Conservation (phyloP, 1,140 invertebrate species). For the Brachionus calyciflorus region DNA sequence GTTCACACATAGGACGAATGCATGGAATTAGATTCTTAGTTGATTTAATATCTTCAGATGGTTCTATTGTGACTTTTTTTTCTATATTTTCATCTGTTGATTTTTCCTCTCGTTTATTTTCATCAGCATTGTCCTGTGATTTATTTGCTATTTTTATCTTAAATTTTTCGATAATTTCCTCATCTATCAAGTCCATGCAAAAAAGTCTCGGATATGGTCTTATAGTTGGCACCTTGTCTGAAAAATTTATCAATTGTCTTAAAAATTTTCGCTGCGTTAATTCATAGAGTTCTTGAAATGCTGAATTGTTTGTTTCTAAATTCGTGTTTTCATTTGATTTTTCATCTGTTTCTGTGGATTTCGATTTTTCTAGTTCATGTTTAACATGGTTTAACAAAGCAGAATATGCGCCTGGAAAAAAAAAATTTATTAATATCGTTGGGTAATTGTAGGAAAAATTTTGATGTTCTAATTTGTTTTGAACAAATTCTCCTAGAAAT, state of each 20-base stretch:
- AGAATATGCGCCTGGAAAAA: background rate
- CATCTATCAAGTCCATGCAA: constrained; percentile 3
- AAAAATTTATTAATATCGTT: too few relatives aligned
- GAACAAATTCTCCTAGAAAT: too few relatives aligned
- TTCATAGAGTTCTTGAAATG: constrained; percentile 54
- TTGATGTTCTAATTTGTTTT: too few relatives aligned
- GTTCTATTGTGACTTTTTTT: background rate
- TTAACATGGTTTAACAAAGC: constrained; percentile 16
- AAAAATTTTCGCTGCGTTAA: constrained; percentile 56
- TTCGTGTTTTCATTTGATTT: background rate
- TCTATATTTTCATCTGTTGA: too few relatives aligned
- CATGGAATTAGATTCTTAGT: constrained; percentile 23
- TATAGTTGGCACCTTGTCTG: constrained; percentile 48
- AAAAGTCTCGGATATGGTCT: constrained; percentile 29
- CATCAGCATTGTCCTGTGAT: too few relatives aligned
- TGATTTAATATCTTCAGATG: too few relatives aligned
- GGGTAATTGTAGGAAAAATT: too few relatives aligned
- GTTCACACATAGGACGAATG: constrained; percentile 53
- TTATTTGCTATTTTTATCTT: constrained; percentile 46
- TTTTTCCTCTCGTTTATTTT: too few relatives aligned
- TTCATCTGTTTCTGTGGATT: constrained; percentile 3
- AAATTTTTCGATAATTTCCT: background rate
- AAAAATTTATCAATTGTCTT: constrained; percentile 53
- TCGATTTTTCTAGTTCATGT: background rate
- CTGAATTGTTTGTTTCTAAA: background rate